These are phyloP conservation scores for Diarsia mendica DNA, from an alignment of 2,888 invertebrate genomes.

Conservation along the genomic window DNA sequence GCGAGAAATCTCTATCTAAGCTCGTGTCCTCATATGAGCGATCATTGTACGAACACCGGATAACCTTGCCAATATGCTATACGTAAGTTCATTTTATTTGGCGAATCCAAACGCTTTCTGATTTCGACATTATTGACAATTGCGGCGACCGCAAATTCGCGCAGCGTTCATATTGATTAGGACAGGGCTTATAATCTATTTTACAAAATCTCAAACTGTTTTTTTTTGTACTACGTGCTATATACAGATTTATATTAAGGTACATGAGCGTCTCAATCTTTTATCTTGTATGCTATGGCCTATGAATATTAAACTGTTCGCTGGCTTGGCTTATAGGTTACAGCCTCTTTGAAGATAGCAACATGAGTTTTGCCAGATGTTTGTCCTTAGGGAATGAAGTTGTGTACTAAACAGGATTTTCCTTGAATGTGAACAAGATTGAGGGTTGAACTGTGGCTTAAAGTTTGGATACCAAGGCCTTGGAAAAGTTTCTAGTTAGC, in stretches of 20 bases:
- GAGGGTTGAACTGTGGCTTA: background rate
- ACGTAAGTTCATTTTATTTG: background rate
- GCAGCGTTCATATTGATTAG: too few relatives aligned
- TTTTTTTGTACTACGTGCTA: slow-evolving; percentile 1
- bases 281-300: background rate
- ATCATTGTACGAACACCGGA: background rate
- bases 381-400: slow-evolving; percentile 1
- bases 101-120: too few relatives aligned
- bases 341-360: slow-evolving; percentile 3
- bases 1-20: background rate
- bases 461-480: slow-evolving; percentile 6
- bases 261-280: slow-evolving; percentile 11
- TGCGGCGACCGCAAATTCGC: too few relatives aligned
- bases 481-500: background rate
- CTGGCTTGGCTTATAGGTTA: background rate
- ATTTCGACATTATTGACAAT: too few relatives aligned
- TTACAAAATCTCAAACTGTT: background rate
- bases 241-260: slow-evolving; percentile 4
- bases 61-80: background rate
- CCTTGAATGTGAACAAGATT: background rate
- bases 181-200: too few relatives aligned
- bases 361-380: slow-evolving; percentile 5
- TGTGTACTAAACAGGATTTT: background rate
- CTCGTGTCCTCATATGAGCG: background rate
- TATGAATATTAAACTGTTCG: slow-evolving; percentile 20